phyloP scores from a whole-genome alignment of 2,888 invertebrate species.

The Drosophila kanekoi region DNA sequence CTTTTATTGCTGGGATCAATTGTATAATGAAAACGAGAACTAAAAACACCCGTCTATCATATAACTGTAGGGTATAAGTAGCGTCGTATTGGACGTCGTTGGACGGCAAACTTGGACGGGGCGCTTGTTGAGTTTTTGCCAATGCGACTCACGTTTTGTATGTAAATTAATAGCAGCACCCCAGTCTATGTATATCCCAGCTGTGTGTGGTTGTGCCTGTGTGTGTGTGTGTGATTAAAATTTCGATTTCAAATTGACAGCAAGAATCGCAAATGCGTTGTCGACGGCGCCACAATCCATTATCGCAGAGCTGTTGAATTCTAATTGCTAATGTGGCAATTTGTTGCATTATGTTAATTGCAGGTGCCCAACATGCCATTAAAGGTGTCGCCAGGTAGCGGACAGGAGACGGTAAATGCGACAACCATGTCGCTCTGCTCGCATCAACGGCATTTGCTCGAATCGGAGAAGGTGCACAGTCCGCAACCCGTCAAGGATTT shows the following conservation, averaged over 20 bases:
- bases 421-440: conserved; percentile 65
- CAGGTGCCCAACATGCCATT: conserved; percentile 85
- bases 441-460: conserved; percentile 83
- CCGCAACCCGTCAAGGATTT: conserved; percentile 57
- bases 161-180: conserved; percentile 58
- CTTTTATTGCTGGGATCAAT: too few relatives aligned
- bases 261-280: conserved; percentile 22
- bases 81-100: conserved; percentile 6
- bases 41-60: not conserved
- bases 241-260: conserved; percentile 61
- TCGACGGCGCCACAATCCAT: conserved; percentile 49
- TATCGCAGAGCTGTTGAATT: conserved; percentile 35
- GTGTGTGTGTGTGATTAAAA: conserved; percentile 37
- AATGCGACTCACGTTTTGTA: conserved; percentile 65
- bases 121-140: conserved; percentile 29
- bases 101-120: conserved; percentile 3
- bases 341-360: conserved; percentile 55
- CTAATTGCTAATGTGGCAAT: conserved; percentile 47
- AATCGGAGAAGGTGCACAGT: conserved; percentile 76
- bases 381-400: conserved; percentile 53
- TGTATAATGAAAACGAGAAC: not conserved
- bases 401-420: conserved; percentile 28
- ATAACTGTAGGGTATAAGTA: conserved; percentile 22
- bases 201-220: conserved; percentile 2
- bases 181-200: conserved; percentile 5